These are phyloP conservation scores for Rotaria macrura DNA, from an alignment of 2,888 invertebrate genomes.

Conservation along the genomic window DNA sequence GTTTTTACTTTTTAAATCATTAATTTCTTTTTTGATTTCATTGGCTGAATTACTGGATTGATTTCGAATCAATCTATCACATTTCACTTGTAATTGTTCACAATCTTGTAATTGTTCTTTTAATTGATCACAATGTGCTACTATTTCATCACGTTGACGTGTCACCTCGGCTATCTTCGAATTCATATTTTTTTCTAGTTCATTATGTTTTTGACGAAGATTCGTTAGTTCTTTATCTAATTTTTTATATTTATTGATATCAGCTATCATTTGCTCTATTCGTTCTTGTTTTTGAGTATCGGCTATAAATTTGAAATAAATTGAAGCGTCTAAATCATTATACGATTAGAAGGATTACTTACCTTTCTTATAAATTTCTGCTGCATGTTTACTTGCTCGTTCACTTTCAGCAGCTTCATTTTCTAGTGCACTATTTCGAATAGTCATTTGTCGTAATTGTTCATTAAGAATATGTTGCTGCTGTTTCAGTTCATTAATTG, in stretches of 20 bases:
- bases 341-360: background rate
- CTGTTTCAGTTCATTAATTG: background rate
- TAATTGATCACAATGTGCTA: background rate
- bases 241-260: slow-evolving; percentile 4
- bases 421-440: background rate
- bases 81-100: background rate
- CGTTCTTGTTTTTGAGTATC: background rate
- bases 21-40: background rate
- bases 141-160: background rate
- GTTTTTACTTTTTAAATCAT: background rate
- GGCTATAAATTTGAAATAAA: background rate
- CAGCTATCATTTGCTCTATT: background rate
- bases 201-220: background rate
- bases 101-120: background rate
- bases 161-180: background rate
- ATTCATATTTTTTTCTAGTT: background rate
- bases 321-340: background rate
- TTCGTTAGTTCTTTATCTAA: background rate
- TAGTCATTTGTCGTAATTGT: background rate
- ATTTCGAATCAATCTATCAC: background rate
- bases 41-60: background rate
- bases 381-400: background rate
- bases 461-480: background rate
- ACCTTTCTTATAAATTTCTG: background rate
- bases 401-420: background rate